These are phyloP conservation scores for Caenorhabditis tropicalis DNA, from an alignment of 1,140 invertebrate genomes.

Conservation along the genomic window DNA sequence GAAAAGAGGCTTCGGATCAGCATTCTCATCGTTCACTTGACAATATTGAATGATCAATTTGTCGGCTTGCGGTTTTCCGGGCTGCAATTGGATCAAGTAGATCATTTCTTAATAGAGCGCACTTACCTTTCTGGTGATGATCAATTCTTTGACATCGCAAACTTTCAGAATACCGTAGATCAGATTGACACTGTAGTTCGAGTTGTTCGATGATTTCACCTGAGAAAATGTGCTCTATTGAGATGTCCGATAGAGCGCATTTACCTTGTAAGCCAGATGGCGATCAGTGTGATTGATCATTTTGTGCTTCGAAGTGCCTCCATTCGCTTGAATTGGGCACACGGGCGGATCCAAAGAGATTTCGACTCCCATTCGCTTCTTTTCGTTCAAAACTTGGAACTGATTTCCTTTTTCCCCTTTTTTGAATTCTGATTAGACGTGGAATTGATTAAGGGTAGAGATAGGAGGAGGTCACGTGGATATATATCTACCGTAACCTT, in stretches of 20 bases:
- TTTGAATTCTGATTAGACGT: too few relatives aligned
- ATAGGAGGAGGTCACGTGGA: too few relatives aligned
- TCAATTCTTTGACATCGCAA: neutral
- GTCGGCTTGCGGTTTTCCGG: constrained; percentile 38
- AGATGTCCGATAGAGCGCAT: too few relatives aligned
- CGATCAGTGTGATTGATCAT: constrained; percentile 47
- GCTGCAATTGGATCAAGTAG: neutral
- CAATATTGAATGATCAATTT: constrained; percentile 35
- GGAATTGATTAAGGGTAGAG: too few relatives aligned
- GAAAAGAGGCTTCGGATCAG: constrained; percentile 13
- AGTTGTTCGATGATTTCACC: constrained; percentile 48
- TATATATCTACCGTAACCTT: too few relatives aligned
- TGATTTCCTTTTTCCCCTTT: neutral
- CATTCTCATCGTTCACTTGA: constrained; percentile 14
- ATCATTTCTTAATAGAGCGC: neutral
- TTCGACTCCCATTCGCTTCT: constrained; percentile 36
- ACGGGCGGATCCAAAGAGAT: constrained; percentile 34
- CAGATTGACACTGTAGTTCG: constrained; percentile 47
- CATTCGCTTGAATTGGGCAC: constrained; percentile 35
- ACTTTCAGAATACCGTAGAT: constrained; percentile 33
- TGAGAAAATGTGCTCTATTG: neutral
- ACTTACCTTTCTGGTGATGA: constrained; percentile 36
- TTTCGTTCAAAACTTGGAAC: neutral
- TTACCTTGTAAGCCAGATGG: constrained; percentile 36
- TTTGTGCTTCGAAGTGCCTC: constrained; percentile 42